phyloP scores from a whole-genome alignment of 2,888 invertebrate genomes.

The Metellina segmentata region DNA sequence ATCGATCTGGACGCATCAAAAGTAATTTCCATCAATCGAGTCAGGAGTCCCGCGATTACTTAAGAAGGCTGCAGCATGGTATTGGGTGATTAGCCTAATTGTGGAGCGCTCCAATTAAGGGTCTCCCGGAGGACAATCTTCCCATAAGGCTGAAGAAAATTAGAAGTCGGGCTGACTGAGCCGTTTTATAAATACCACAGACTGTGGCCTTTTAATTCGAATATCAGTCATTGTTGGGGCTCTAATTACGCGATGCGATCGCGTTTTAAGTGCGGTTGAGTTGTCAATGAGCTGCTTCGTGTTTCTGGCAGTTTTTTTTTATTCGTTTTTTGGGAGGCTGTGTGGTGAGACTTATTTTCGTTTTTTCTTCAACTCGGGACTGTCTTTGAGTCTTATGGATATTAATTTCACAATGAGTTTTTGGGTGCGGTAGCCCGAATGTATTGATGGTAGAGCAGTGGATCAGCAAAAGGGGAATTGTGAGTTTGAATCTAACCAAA shows the following conservation, averaged over 20 bases:
- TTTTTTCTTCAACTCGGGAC: not conserved
- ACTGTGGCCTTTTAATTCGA: conserved; percentile 47
- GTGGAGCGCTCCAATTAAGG: conserved; percentile 30
- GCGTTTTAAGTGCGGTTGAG: conserved; percentile 8
- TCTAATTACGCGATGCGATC: conserved; percentile 35
- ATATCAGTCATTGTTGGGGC: conserved; percentile 42
- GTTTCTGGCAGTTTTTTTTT: conserved; percentile 22
- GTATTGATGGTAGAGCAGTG: no score
- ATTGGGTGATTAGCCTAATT: conserved; percentile 38
- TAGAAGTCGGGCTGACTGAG: conserved; percentile 7
- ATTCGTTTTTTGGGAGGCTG: conserved; percentile 10
- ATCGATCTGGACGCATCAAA: conserved; percentile 20
- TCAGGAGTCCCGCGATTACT: not conserved
- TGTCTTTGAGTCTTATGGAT: no score
- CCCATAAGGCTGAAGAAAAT: conserved; percentile 16
- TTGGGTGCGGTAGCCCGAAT: no score
- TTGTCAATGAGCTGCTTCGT: no score
- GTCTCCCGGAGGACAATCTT: conserved; percentile 27
- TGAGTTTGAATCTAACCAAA: no score
- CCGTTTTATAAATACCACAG: conserved; percentile 44
- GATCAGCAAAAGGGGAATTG: no score
- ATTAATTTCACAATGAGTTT: no score
- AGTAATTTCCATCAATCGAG: conserved; percentile 17
- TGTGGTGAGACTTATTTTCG: not conserved
- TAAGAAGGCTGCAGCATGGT: conserved; percentile 4